Conservation (phyloP, 2,888 invertebrate genomes). For the Agriopis leucophaearia region DNA sequence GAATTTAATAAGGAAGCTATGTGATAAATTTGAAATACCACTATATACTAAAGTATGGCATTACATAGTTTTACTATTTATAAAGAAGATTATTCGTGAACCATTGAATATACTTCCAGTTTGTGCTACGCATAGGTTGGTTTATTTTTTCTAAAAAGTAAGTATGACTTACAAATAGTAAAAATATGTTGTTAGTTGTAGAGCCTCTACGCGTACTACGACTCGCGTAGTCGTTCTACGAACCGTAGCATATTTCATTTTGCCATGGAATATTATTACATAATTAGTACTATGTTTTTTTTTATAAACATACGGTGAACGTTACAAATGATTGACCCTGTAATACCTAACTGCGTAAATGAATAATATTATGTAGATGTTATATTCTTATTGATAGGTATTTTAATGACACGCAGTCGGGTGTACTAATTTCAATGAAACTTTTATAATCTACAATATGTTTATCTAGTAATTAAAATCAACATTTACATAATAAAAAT, state of each 20-base stretch:
- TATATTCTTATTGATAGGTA: background rate
- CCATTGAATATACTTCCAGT: background rate
- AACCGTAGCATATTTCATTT: constrained; percentile 14
- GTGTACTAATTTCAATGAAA: constrained; percentile 13
- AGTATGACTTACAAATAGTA: background rate
- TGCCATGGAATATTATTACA: background rate
- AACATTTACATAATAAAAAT: constrained; percentile 24
- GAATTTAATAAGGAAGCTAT: constrained; percentile 2
- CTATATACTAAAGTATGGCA: constrained; percentile 7
- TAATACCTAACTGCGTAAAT: constrained; percentile 25
- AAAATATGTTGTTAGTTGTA: constrained; percentile 1
- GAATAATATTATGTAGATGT: background rate
- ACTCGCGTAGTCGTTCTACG: constrained; percentile 22
- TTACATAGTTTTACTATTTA: background rate
- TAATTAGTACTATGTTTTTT: background rate
- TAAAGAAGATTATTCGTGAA: background rate
- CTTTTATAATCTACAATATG: constrained; percentile 15
- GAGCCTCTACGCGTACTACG: constrained; percentile 24
- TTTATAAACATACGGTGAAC: background rate
- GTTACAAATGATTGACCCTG: constrained; percentile 35
- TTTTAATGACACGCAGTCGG: constrained; percentile 13
- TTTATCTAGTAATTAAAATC: constrained; percentile 26
- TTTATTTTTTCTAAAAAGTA: background rate
- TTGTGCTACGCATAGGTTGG: background rate
- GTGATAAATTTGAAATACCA: constrained; percentile 5